Conservation (phyloP, 1,140 invertebrate genomes). For the Musca domestica region DNA sequence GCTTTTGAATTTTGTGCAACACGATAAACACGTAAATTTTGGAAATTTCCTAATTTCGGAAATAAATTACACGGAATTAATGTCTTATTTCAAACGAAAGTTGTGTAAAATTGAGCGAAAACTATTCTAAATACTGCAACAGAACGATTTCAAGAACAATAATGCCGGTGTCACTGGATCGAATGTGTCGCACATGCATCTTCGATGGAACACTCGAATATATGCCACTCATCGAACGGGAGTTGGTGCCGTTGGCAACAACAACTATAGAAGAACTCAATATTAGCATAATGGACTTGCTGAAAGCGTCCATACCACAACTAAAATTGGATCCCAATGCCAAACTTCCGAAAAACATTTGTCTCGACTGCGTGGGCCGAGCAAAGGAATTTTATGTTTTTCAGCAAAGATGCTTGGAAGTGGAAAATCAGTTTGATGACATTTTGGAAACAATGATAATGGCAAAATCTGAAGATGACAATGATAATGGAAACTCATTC, state of each 20-base stretch:
- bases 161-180: neutral
- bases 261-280: neutral
- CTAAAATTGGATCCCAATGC: conserved; percentile 2
- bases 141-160: too few species aligned
- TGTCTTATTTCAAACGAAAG: too few species aligned
- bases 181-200: conserved; percentile 17
- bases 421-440: conserved; percentile 13
- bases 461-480: neutral
- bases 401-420: neutral
- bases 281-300: neutral
- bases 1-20: too few species aligned
- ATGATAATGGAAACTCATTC: neutral
- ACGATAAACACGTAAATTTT: too few species aligned
- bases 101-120: too few species aligned
- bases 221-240: neutral
- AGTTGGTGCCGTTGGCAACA: neutral
- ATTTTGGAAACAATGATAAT: neutral
- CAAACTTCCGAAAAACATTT: conserved; percentile 1
- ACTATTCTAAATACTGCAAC: too few species aligned
- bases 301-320: neutral
- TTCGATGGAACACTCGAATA: neutral
- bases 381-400: neutral
- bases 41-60: too few species aligned
- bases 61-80: too few species aligned
- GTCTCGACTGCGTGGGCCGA: neutral